Conservation (phyloP, 2,888 invertebrate species). For the Melanotus villosus region DNA sequence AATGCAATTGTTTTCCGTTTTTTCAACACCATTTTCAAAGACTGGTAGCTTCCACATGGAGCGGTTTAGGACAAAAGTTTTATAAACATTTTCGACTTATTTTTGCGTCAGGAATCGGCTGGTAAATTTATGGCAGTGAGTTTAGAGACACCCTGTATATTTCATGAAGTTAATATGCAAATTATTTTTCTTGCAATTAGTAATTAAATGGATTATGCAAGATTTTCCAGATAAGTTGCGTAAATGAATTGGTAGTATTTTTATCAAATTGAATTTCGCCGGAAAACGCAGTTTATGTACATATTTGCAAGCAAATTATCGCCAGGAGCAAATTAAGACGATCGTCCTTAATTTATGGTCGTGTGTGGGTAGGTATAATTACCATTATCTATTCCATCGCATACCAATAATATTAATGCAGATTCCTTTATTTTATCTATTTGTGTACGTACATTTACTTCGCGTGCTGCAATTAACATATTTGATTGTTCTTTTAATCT, state of each 20-base stretch:
- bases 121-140: too few relatives aligned
- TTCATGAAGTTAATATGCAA: background rate
- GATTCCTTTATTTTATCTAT: slow-evolving; percentile 1
- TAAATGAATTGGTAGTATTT: slow-evolving; percentile 1
- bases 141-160: too few relatives aligned
- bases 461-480: slow-evolving; percentile 23
- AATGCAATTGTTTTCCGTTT: too few relatives aligned
- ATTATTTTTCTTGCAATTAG: slow-evolving; percentile 3
- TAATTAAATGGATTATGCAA: background rate
- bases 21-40: too few relatives aligned
- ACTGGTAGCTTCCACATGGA: too few relatives aligned
- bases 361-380: slow-evolving; percentile 18
- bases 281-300: slow-evolving; percentile 21
- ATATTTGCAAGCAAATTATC: slow-evolving; percentile 19
- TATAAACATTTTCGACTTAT: too few relatives aligned
- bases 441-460: background rate
- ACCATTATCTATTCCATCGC: slow-evolving; percentile 19
- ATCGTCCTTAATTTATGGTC: slow-evolving; percentile 13
- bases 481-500: slow-evolving; percentile 2
- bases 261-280: slow-evolving; percentile 5
- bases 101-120: too few relatives aligned
- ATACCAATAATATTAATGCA: slow-evolving; percentile 24
- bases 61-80: too few relatives aligned
- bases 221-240: slow-evolving; percentile 15
- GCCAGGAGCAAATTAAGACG: slow-evolving; percentile 7